Conservation (phyloP, 1,140 invertebrate genomes). For the Penaeus chinensis region DNA sequence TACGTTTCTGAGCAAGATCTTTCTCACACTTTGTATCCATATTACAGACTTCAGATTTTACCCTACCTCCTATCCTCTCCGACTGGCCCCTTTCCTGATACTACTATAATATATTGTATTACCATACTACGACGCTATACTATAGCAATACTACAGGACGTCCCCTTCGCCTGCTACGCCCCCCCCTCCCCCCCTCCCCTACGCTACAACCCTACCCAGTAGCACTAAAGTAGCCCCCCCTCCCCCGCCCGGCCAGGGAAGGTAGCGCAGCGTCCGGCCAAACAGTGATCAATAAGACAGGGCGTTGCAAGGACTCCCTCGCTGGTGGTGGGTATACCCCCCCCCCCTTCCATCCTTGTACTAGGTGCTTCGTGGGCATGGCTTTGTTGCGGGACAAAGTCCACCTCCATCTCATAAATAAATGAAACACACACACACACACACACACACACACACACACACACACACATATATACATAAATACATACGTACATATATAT, state of each 20-base stretch:
- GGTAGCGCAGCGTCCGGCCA: slow-evolving; percentile 15
- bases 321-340: no score
- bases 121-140: not conserved
- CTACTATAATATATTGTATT: no score
- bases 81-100: no score
- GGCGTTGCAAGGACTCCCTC: slow-evolving; percentile 14
- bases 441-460: no score
- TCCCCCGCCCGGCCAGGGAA: not conserved
- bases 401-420: not conserved
- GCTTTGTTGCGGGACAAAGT: slow-evolving; percentile 14
- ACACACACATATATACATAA: no score
- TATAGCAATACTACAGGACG: not conserved
- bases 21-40: no score
- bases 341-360: not conserved
- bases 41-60: no score
- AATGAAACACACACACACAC: no score
- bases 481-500: no score
- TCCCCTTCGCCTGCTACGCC: not conserved
- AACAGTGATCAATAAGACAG: slow-evolving; percentile 25
- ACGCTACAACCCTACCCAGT: not conserved
- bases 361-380: slow-evolving; percentile 12
- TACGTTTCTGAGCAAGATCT: no score
- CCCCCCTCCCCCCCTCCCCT: not conserved
- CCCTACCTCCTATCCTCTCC: no score
- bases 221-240: slow-evolving; percentile 7